Conservation (phyloP, 2,888 invertebrate genomes). For the Pristionchus maxplancki region DNA sequence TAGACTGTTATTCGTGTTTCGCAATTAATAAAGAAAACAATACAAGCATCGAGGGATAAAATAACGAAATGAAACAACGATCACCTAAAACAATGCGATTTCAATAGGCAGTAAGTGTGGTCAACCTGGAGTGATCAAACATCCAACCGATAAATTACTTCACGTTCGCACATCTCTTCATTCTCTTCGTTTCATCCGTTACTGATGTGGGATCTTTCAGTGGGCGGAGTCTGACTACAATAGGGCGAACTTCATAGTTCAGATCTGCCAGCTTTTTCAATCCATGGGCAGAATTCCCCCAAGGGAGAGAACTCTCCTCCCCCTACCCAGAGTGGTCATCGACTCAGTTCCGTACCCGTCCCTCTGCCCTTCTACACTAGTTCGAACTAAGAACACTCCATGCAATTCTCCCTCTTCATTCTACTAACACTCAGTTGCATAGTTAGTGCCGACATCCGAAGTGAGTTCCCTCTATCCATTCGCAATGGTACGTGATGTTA, state of each 20-base stretch:
- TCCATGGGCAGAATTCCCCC: background rate
- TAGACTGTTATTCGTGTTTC: too few relatives aligned
- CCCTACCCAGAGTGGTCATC: background rate
- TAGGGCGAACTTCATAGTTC: background rate
- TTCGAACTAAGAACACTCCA: background rate
- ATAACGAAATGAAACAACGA: too few relatives aligned
- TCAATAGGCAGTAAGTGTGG: too few relatives aligned
- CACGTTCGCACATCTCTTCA: background rate
- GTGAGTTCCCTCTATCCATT: background rate
- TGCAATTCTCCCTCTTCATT: background rate
- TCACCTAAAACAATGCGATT: background rate
- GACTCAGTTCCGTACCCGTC: background rate
- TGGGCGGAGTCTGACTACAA: slow-evolving; percentile 5
- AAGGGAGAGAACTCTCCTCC: slow-evolving; percentile 5
- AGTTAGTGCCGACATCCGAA: background rate
- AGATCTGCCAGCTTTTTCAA: background rate
- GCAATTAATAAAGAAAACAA: too few relatives aligned
- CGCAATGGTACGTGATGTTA: background rate
- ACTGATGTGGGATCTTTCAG: background rate
- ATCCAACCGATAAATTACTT: background rate
- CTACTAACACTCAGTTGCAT: background rate
- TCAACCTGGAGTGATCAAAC: background rate
- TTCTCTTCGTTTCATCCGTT: background rate
- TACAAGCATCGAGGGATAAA: too few relatives aligned
- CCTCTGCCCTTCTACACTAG: background rate